A percentile compares a stretch with the other conserved stretches of the same genome.
Conservation (phyloP, 2,888 invertebrate species). For the Phytoseiulus persimilis region DNA sequence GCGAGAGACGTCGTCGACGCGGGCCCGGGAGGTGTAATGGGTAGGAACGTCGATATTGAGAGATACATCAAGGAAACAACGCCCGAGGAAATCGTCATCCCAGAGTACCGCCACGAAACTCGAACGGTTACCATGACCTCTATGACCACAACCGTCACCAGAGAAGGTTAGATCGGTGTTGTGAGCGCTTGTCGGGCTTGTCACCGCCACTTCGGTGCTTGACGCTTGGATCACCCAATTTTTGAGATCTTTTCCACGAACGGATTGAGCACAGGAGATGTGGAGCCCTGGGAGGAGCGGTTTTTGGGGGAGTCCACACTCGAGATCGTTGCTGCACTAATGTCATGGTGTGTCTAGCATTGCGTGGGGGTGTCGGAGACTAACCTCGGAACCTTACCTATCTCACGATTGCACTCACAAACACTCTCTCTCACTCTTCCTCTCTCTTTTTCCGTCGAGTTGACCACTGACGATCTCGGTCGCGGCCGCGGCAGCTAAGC, state of each 20-base stretch:
- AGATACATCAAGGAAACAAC: constrained; percentile 28
- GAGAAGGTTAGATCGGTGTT: constrained; percentile 36
- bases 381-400: neutral
- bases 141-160: constrained; percentile 24
- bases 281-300: neutral
- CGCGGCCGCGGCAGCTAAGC: neutral
- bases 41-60: constrained; percentile 35
- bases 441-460: neutral
- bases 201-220: neutral
- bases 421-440: neutral
- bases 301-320: neutral
- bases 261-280: no score
- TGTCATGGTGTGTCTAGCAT: neutral
- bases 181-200: constrained; percentile 19
- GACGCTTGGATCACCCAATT: neutral
- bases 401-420: neutral
- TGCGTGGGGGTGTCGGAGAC: neutral
- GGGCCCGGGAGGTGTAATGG: constrained; percentile 29
- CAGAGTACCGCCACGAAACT: constrained; percentile 37
- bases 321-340: neutral
- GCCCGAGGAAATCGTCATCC: constrained; percentile 28
- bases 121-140: constrained; percentile 28
- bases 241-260: no score
- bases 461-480: neutral
- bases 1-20: constrained; percentile 23